phyloP scores from a whole-genome alignment of 2,797 vertebrate species.

The Siniperca obscura region DNA sequence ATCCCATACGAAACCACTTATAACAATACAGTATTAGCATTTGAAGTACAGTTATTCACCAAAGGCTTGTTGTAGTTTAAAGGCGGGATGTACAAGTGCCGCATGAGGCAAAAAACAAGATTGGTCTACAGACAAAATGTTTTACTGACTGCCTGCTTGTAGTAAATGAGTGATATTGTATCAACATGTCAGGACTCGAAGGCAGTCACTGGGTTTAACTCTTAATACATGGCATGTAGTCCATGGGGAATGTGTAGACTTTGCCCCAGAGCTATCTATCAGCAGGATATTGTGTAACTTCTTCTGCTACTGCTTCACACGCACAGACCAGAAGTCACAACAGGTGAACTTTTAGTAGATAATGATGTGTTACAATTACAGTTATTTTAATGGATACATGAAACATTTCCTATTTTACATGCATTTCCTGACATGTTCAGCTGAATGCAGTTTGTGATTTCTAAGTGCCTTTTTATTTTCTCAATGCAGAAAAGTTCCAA shows the following conservation, averaged over 20 bases:
- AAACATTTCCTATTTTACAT: background rate
- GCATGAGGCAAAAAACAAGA: background rate
- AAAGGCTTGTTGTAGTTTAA: background rate
- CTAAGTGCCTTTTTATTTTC: background rate
- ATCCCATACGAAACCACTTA: background rate
- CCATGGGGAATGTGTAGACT: conserved; percentile 37
- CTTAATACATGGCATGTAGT: background rate
- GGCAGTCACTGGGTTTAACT: background rate
- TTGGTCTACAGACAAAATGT: background rate
- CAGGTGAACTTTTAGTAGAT: background rate
- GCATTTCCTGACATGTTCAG: too few species aligned
- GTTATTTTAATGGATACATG: background rate
- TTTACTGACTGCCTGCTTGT: background rate
- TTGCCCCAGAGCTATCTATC: conserved; percentile 31
- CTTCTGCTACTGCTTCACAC: background rate
- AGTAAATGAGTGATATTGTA: background rate
- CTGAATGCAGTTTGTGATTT: too few species aligned
- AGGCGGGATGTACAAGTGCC: too few species aligned
- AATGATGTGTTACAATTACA: background rate
- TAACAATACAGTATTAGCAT: background rate
- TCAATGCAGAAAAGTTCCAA: background rate
- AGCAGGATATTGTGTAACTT: conserved; percentile 32
- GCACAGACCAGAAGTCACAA: background rate
- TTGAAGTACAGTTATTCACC: background rate
- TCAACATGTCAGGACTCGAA: background rate